Percentiles rank a stretch among this genome's conserved stretches.
Evolutionary conservation across 1,140 invertebrate genomes (phyloP).

Genomic region (Eumeta japonica): DNA sequence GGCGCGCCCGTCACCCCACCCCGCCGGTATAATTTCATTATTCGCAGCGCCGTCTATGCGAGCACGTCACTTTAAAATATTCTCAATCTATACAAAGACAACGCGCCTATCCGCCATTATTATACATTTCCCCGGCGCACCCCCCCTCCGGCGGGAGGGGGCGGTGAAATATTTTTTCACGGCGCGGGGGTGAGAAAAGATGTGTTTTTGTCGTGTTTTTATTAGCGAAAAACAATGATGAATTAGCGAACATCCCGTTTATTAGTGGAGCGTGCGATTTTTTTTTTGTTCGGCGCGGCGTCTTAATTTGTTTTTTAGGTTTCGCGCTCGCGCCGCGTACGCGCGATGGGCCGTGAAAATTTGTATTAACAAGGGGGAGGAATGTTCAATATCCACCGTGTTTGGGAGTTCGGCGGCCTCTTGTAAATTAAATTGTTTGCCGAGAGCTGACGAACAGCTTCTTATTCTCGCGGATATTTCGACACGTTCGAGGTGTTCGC

Average conservation of each 20-base stretch:
- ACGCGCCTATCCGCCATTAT: constrained; percentile 9
- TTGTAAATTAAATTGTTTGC: constrained; percentile 48
- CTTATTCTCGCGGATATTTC: too few species aligned
- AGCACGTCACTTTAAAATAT: constrained; percentile 32
- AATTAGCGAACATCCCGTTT: constrained; percentile 46
- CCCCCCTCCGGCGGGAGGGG: constrained; percentile 10
- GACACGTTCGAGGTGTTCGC: too few species aligned
- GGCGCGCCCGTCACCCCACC: constrained; percentile 8
- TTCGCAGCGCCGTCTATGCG: constrained; percentile 18
- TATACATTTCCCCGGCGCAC: constrained; percentile 6
- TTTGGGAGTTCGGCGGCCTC: constrained; percentile 18
- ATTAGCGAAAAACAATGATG: constrained; percentile 53
- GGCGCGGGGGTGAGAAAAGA: constrained; percentile 12
- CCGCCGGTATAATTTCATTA: constrained; percentile 42
- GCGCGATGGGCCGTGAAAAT: constrained; percentile 36
- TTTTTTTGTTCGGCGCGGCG: constrained; percentile 13
- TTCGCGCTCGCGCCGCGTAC: constrained; percentile 6
- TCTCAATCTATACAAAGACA: constrained; percentile 25
- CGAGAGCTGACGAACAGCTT: constrained; percentile 18
- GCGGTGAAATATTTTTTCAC: constrained; percentile 8
- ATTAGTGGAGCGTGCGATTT: constrained; percentile 35
- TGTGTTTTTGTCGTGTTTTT: constrained; percentile 53
- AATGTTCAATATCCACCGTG: constrained; percentile 33
- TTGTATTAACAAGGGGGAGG: constrained; percentile 31
- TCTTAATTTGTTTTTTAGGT: constrained; percentile 29